Base-by-base conservation (phyloP, 2,888 invertebrate genomes). In the Drosophila longiperda region DNA sequence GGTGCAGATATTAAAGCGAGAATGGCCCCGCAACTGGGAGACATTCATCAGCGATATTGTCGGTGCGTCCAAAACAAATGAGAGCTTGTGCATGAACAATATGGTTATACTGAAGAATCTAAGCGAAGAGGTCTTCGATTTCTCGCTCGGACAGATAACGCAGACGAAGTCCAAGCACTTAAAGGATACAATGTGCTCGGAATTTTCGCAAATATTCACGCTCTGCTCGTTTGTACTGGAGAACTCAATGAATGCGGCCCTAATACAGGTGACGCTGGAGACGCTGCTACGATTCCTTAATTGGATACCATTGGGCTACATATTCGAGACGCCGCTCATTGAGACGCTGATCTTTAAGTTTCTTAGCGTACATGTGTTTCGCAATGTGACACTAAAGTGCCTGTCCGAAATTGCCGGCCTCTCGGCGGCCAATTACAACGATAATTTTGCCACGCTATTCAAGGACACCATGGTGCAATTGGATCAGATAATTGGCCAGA, bases 11-110 rank as follows among this genome's bases (percentile, higher is more conserved):
- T 94, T 99, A 91, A 99, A 99, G 93, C 95, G 99, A 91, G 99
- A 99, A 93, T 99, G 99, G 99, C 99, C 99, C 66, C 98, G 98
- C 92, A 99, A 99, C 93, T 99, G 99, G 99, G 98, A 99, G 91
- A 97, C 98, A 34, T 99, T 99, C 93, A 99, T 99, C 89, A 96
- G 97, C 91, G 99, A 99, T 93, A 99, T 99, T 92, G 99, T 99
- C 70, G 99, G 99, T 71, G 98, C 99, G 54, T 99, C 99, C 89
- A 99, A 99, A 94, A 99, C 99, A 33, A 99, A 99, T 93, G 99
- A 99, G 93, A 98, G 98, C 90, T 95, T 99, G 57, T 99, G 99
- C 94, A 99, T 99, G 94, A 99, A 99, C 93, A 99, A 99, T 93
- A 99, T 99, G 99, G 97, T 97, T 34, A 99, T 99, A 91, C 94